Percentiles rank a stretch among this genome's conserved stretches.
Conservation (phyloP, 1,140 invertebrate species). For the Calliopsis andreniformis region DNA sequence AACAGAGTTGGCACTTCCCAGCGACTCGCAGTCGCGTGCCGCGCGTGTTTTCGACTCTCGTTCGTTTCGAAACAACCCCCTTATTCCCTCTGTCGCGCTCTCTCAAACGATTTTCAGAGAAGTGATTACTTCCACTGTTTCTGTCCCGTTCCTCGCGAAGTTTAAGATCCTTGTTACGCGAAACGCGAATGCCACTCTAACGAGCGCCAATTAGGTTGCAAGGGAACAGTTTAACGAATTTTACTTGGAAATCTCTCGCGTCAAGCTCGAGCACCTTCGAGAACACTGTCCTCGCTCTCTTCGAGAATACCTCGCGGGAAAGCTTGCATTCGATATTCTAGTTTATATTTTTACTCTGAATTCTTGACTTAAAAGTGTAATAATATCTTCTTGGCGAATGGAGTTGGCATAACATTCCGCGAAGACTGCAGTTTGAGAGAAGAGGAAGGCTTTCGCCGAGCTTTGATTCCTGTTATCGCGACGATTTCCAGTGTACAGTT, state of each 20-base stretch:
- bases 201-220: too few species aligned
- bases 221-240: too few species aligned
- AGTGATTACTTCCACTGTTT: not conserved
- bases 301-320: too few species aligned
- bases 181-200: too few species aligned
- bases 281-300: too few species aligned
- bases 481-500: too few species aligned
- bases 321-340: too few species aligned
- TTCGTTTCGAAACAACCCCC: not conserved
- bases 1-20: not conserved
- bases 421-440: too few species aligned
- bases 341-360: too few species aligned
- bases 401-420: slow-evolving; percentile 30
- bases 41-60: not conserved
- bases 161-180: not conserved
- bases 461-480: not conserved
- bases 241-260: too few species aligned
- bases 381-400: slow-evolving; percentile 24
- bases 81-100: not conserved
- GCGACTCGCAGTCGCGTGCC: not conserved
- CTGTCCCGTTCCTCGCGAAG: not conserved
- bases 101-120: not conserved
- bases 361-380: too few species aligned
- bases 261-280: too few species aligned
- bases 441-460: slow-evolving; percentile 7